phyloP scores from a whole-genome alignment of 2,888 invertebrate species.

The Plebejus anna region DNA sequence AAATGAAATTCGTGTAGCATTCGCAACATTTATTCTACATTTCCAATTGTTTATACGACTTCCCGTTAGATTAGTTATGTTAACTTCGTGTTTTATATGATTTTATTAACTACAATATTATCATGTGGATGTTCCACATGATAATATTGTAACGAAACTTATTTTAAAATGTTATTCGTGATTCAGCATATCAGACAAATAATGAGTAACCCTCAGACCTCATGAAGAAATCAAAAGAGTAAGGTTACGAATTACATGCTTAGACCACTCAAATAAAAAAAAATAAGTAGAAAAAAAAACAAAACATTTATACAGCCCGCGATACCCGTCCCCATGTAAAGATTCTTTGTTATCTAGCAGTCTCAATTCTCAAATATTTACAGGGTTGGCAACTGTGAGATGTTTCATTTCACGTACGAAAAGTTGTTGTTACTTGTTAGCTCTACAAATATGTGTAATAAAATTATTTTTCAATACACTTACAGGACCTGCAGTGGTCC shows the following conservation, averaged over 20 bases:
- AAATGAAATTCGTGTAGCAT: slow-evolving; percentile 27
- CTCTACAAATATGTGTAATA: neutral
- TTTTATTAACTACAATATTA: no score
- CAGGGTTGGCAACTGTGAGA: neutral
- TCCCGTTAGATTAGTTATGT: neutral
- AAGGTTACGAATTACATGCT: no score
- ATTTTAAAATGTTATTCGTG: neutral
- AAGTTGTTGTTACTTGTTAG: neutral
- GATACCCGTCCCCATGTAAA: neutral
- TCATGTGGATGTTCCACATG: neutral
- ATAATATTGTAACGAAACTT: neutral
- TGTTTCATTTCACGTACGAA: neutral
- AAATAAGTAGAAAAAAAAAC: no score
- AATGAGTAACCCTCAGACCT: no score
- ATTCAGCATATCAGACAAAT: no score
- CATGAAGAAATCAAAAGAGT: no score
- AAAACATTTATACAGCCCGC: no score
- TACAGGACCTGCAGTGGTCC: no score
- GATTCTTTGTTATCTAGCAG: neutral
- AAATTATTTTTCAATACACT: no score
- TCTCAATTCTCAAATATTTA: neutral
- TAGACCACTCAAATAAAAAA: no score
- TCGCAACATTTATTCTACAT: slow-evolving; percentile 25
- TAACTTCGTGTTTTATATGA: neutral
- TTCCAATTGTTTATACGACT: neutral